Base-by-base conservation (phyloP, 2,888 invertebrate genomes). In the Synergus umbraculus region DNA sequence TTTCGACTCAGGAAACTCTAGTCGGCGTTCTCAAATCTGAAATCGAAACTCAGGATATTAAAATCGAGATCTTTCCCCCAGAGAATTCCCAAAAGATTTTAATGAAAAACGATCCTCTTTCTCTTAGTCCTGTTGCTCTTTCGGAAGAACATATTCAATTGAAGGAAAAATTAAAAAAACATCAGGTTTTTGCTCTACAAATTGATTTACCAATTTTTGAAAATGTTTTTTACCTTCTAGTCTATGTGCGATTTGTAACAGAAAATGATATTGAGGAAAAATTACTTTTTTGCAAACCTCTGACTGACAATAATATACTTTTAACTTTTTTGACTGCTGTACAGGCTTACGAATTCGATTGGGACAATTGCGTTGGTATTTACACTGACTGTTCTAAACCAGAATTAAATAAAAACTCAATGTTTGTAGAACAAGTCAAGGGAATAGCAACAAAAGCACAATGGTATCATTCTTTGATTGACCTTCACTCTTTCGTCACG, bases 191-290 rank as follows among this genome's bases (percentile, higher is more conserved):
- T 43, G 41, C 66, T 41, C 43, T 66, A 10, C 66, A 66, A 66
- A 41, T 66, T 18, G 66, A 66, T 43, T n/a, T 41, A 9, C 43
- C 41, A 66, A 44, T n/a, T 18, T 66, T 66, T 66, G 41, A 66
- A 18, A 43, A 18, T 66, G 1, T 41, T 9, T 18, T 43, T n/a
- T 66, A 41, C n/a, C 18, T 66, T 41, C n/a, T 66, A 10, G 18
- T 43, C 10, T 66, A 66, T 18, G 43, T 43, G 4, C 43, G 66
- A 15, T 41, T 43, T n/a, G 15, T 18, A 43, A 18, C 66, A 1
- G 43, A 41, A 0, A 43, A n/a, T 8, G 43, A 66, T n/a, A 66
- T 66, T 66, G 66, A 43, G 18, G 66, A 66, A 44, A 66, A 66
- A 4, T 18, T 66, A 9, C 44, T 66, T 0, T 66, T 66, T 43